Evolutionary conservation across 2,113 vertebrate genomes (phyloP), one percentile per base, ranked within the genome.

Genomic region (Eupsittula cactorum): DNA sequence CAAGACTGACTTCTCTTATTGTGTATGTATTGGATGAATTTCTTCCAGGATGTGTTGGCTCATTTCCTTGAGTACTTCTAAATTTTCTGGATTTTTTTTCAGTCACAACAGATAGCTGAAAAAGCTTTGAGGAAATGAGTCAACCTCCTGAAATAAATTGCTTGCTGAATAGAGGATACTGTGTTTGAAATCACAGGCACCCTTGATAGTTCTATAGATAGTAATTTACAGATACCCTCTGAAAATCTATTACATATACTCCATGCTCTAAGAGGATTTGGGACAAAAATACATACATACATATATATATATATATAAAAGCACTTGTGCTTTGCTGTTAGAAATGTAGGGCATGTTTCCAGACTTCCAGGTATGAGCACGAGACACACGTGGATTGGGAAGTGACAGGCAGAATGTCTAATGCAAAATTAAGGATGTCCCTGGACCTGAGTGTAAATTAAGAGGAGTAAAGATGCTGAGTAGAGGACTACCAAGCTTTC

Each of bases 11-110:
- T 95, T 97, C 75, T 95, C 93, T 97, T 96, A 94, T 89, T 96
- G 93, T 93, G 59, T 90, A 62, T 88, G 69, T 77, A 91, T 88
- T 96, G 94, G 90, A 92, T 90, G 86, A 78, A 83, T 97, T 97
- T 94, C 91, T 97, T 96, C 92, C 97, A 98, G 97, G 97, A 97
- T 97, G 97, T 97, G 96, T 97, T 97, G 96, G 93, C 97, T 97
- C 94, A 97, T 98, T 98, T 98, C 97, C 97, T 98, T 97, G 94
- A 97, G 93, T 91, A 92, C 93, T 96, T 97, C 90, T 96, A 92
- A 97, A 96, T 88, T 88, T 97, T 90, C 88, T 46, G 92, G 64
- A 81, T 96, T 96, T 96, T 97, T 95, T 95, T 96, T 97, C 89
- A 94, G 94, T 95, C 92, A 97, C 59, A 96, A 96, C 92, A 97